Conservation (phyloP, 2,113 vertebrate species). For the Felis catus region DNA sequence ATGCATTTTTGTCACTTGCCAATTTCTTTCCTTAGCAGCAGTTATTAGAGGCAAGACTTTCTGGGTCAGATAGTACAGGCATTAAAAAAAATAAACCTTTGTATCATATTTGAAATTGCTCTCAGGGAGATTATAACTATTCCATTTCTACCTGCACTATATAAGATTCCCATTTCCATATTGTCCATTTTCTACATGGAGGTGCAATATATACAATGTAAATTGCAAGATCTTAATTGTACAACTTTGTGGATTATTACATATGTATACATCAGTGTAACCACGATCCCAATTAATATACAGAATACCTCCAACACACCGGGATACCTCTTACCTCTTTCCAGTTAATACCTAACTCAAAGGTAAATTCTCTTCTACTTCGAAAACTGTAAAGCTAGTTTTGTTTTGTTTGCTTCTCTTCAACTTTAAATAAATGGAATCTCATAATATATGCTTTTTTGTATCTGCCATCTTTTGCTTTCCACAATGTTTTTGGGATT, state of each 20-base stretch:
- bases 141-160: background rate
- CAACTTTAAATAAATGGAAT: background rate
- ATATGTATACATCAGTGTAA: background rate
- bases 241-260: background rate
- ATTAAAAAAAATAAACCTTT: background rate
- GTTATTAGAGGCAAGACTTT: background rate
- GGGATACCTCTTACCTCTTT: background rate
- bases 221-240: background rate
- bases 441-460: background rate
- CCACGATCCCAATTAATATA: background rate
- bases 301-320: background rate
- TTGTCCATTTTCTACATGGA: conserved; percentile 4
- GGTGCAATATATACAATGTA: background rate
- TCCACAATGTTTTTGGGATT: background rate
- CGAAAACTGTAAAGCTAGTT: background rate
- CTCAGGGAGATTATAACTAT: background rate
- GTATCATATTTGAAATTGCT: background rate
- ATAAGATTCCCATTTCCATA: background rate
- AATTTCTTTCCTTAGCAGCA: background rate
- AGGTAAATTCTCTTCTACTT: background rate
- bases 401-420: background rate
- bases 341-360: background rate
- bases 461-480: background rate
- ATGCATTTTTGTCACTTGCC: background rate
- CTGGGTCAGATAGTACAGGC: background rate